Conservation (phyloP, 2,888 invertebrate genomes). For the Sialis lutaria region DNA sequence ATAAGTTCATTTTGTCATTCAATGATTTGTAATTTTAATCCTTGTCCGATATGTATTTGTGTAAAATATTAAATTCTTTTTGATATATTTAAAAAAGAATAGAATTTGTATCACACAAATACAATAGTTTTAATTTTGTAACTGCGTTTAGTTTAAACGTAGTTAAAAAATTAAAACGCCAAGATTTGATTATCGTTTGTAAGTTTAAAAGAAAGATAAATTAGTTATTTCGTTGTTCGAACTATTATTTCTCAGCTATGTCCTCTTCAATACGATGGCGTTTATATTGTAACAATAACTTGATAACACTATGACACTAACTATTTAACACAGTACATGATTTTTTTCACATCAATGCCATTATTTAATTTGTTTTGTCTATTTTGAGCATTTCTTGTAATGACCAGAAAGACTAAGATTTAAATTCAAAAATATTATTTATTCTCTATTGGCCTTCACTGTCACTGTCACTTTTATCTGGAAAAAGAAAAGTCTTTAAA, state of each 20-base stretch:
- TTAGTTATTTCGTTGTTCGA: background rate
- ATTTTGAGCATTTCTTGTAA: background rate
- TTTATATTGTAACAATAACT: too few relatives aligned
- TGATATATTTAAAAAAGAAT: too few relatives aligned
- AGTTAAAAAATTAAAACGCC: too few relatives aligned
- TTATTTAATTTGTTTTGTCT: conserved; percentile 1
- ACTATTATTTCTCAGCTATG: background rate
- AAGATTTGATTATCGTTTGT: too few relatives aligned
- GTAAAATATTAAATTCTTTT: too few relatives aligned
- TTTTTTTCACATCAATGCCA: too few relatives aligned
- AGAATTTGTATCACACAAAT: too few relatives aligned
- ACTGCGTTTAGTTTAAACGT: too few relatives aligned
- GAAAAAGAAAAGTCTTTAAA: conserved; percentile 20
- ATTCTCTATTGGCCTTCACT: conserved; percentile 71
- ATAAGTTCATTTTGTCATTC: too few relatives aligned
- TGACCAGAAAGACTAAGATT: conserved; percentile 4
- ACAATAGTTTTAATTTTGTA: too few relatives aligned
- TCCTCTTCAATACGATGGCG: background rate
- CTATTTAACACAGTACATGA: background rate
- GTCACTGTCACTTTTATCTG: conserved; percentile 90
- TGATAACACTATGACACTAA: background rate
- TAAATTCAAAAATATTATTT: conserved; percentile 1
- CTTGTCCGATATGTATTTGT: too few relatives aligned
- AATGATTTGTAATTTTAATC: too few relatives aligned
- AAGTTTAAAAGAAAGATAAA: background rate